Conservation (phyloP, 2,888 invertebrate genomes). For the Carpatolechia fugitivella region DNA sequence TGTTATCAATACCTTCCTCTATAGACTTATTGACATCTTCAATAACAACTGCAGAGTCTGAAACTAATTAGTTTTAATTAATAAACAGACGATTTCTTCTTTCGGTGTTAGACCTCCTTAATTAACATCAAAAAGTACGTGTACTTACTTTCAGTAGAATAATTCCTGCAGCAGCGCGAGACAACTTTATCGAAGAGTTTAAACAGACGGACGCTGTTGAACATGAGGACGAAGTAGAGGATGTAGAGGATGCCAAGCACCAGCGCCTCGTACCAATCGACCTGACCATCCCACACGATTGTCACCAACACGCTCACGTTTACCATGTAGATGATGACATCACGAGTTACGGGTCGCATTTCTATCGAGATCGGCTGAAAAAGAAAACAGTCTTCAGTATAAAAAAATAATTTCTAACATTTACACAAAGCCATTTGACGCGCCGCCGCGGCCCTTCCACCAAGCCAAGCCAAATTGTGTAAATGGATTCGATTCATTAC, state of each 20-base stretch:
- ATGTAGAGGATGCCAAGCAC: conserved; percentile 86
- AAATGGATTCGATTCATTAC: too few species aligned
- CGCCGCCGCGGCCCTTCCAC: too few species aligned
- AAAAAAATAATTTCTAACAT: too few species aligned
- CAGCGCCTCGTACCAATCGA: conserved; percentile 89
- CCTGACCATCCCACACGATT: conserved; percentile 87
- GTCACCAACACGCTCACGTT: conserved; percentile 84
- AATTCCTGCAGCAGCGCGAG: not conserved
- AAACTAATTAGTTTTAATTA: conserved; percentile 12
- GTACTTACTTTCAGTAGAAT: not conserved
- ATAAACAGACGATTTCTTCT: not conserved
- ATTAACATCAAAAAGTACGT: too few species aligned
- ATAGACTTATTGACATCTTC: conserved; percentile 49
- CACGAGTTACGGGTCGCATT: conserved; percentile 89
- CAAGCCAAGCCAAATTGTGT: too few species aligned
- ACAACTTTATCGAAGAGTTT: conserved; percentile 38
- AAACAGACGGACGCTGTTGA: conserved; percentile 80
- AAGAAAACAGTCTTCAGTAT: not conserved
- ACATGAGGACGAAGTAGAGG: conserved; percentile 86
- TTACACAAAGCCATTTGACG: too few species aligned
- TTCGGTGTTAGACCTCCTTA: too few species aligned
- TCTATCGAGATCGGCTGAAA: conserved; percentile 87
- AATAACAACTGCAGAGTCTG: conserved; percentile 50
- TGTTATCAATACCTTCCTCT: conserved; percentile 53
- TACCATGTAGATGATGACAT: conserved; percentile 86